Conservation (phyloP, 2,113 vertebrate species). For the Brachyistius frenatus region DNA sequence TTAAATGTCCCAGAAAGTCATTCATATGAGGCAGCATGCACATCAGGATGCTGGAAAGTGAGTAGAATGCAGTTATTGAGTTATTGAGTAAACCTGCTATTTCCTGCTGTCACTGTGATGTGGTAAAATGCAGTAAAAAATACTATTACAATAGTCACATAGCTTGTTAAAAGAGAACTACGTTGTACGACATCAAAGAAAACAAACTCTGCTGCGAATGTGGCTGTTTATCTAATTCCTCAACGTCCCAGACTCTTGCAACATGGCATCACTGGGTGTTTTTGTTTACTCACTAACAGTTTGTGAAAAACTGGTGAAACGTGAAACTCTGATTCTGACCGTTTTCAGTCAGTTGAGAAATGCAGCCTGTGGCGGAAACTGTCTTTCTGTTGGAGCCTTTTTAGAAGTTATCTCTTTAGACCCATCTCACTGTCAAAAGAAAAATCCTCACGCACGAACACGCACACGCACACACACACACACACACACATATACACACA, state of each 20-base stretch:
- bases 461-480: slow-evolving; percentile 45
- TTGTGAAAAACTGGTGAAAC: slow-evolving; percentile 18
- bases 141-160: not conserved
- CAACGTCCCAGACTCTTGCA: not conserved
- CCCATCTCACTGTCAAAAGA: slow-evolving; percentile 58
- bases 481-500: slow-evolving; percentile 40
- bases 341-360: slow-evolving; percentile 66
- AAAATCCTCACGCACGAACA: slow-evolving; percentile 36
- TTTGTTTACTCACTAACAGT: not conserved
- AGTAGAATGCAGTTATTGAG: slow-evolving; percentile 15
- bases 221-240: not conserved
- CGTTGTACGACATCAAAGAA: not conserved
- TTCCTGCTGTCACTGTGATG: slow-evolving; percentile 1
- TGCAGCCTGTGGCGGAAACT: slow-evolving; percentile 56
- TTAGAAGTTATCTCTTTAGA: slow-evolving; percentile 64
- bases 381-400: slow-evolving; percentile 37
- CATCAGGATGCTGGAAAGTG: not conserved
- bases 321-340: slow-evolving; percentile 30
- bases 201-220: not conserved
- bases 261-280: not conserved
- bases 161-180: not conserved
- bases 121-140: not conserved
- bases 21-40: not conserved
- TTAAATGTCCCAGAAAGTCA: not conserved
- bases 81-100: slow-evolving; percentile 21